These are phyloP conservation scores for Schizothorax lantsangensis DNA, from an alignment of 2,797 vertebrate genomes.

Conservation along the genomic window DNA sequence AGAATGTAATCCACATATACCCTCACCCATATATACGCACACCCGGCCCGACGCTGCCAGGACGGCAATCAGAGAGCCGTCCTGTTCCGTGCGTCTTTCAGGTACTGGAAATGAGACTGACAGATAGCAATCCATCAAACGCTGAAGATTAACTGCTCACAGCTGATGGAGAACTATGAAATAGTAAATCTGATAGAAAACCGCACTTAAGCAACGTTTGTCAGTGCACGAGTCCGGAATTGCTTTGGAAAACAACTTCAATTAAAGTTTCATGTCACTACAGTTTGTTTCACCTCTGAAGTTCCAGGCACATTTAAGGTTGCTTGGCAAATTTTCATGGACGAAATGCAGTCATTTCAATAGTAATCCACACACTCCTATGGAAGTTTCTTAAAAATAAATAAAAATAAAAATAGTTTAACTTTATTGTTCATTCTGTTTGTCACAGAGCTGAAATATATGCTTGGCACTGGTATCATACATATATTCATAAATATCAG, in stretches of 20 bases:
- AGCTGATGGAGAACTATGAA: slow-evolving; percentile 74
- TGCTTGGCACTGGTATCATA: no score
- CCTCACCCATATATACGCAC: slow-evolving; percentile 52
- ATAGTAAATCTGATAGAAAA: slow-evolving; percentile 68
- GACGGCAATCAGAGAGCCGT: slow-evolving; percentile 67
- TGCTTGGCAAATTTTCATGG: background rate
- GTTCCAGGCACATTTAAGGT: background rate
- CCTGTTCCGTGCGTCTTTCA: slow-evolving; percentile 67
- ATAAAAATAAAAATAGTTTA: background rate
- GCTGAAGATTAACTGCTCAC: slow-evolving; percentile 66
- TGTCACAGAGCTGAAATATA: background rate
- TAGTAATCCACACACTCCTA: background rate
- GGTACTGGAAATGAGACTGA: slow-evolving; percentile 70
- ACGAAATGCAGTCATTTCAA: background rate
- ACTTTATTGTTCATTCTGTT: background rate
- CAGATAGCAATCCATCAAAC: slow-evolving; percentile 69
- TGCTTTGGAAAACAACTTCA: background rate
- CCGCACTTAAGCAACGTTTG: slow-evolving; percentile 55
- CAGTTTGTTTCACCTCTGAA: slow-evolving; percentile 6
- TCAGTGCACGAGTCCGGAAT: background rate
- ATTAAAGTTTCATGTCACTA: background rate
- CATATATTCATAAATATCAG: no score
- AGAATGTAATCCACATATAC: slow-evolving; percentile 51
- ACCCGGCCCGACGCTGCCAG: slow-evolving; percentile 54
- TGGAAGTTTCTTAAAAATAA: background rate